A percentile compares a stretch with the other conserved stretches of the same genome.
Conservation (phyloP, 2,888 invertebrate species). For the Alsophila aescularia region DNA sequence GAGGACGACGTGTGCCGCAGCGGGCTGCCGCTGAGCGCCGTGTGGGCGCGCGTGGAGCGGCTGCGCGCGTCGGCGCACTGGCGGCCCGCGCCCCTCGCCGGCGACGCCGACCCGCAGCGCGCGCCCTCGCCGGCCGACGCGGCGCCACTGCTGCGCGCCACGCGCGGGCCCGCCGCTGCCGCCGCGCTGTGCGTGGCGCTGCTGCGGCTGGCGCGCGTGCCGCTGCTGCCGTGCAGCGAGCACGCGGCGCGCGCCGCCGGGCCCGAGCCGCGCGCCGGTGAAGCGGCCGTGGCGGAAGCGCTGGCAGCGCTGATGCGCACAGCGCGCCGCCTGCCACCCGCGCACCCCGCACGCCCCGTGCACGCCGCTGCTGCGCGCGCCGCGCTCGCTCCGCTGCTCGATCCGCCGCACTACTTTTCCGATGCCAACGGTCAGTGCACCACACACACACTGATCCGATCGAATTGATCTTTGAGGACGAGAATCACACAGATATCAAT, state of each 20-base stretch:
- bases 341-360: slow-evolving; percentile 27
- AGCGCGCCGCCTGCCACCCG: slow-evolving; percentile 42
- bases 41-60: slow-evolving; percentile 91
- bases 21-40: slow-evolving; percentile 88
- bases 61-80: slow-evolving; percentile 89
- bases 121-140: slow-evolving; percentile 86
- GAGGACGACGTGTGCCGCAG: slow-evolving; percentile 54
- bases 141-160: slow-evolving; percentile 88
- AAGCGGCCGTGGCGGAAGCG: slow-evolving; percentile 79
- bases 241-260: slow-evolving; percentile 42
- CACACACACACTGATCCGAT: too few species aligned
- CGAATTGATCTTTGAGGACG: too few species aligned
- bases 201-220: slow-evolving; percentile 63
- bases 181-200: slow-evolving; percentile 85
- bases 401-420: slow-evolving; percentile 66
- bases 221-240: slow-evolving; percentile 38
- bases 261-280: slow-evolving; percentile 32
- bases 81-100: slow-evolving; percentile 85
- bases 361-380: slow-evolving; percentile 33
- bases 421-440: slow-evolving; percentile 49
- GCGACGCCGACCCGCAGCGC: slow-evolving; percentile 86
- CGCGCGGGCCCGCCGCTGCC: slow-evolving; percentile 71
- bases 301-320: slow-evolving; percentile 55
- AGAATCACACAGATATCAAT: too few species aligned
- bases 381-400: slow-evolving; percentile 49